These are phyloP conservation scores for Drosophila navojoa DNA, from an alignment of 1,140 invertebrate species.

Conservation along the genomic window DNA sequence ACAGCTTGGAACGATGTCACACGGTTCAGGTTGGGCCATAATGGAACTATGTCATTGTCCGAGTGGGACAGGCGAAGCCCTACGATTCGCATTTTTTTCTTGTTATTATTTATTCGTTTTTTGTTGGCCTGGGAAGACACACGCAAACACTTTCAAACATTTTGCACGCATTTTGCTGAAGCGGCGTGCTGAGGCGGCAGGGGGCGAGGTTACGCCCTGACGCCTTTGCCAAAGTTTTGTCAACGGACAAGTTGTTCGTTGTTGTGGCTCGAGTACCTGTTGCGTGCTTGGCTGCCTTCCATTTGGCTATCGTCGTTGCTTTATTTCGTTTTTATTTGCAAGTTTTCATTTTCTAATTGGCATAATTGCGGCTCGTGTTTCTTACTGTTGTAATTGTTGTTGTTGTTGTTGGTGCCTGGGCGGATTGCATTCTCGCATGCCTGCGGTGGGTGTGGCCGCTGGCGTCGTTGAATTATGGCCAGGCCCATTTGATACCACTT, in stretches of 20 bases:
- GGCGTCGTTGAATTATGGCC: constrained; percentile 65
- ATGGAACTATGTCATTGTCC: constrained; percentile 71
- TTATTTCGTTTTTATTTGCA: constrained; percentile 48
- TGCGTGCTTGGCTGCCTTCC: constrained; percentile 51
- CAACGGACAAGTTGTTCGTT: constrained; percentile 46
- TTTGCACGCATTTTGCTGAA: constrained; percentile 67
- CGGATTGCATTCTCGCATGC: constrained; percentile 72
- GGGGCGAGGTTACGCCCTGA: constrained; percentile 60
- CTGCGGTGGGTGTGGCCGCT: constrained; percentile 59
- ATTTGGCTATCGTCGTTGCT: background rate
- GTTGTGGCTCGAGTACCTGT: constrained; percentile 52
- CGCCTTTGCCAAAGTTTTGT: constrained; percentile 68
- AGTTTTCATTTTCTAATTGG: constrained; percentile 75
- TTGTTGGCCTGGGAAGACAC: constrained; percentile 40
- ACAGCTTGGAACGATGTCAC: constrained; percentile 19
- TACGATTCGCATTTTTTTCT: constrained; percentile 25
- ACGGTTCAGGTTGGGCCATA: constrained; percentile 25
- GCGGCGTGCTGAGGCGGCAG: background rate
- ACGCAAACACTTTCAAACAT: constrained; percentile 63
- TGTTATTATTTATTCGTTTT: too few species aligned
- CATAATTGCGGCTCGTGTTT: constrained; percentile 85
- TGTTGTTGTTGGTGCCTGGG: constrained; percentile 11
- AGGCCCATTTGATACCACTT: constrained; percentile 28
- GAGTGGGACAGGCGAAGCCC: constrained; percentile 53
- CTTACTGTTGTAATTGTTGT: constrained; percentile 17